These are phyloP conservation scores for Syngnathus scovelli DNA, from an alignment of 2,113 vertebrate genomes.

Conservation along the genomic window DNA sequence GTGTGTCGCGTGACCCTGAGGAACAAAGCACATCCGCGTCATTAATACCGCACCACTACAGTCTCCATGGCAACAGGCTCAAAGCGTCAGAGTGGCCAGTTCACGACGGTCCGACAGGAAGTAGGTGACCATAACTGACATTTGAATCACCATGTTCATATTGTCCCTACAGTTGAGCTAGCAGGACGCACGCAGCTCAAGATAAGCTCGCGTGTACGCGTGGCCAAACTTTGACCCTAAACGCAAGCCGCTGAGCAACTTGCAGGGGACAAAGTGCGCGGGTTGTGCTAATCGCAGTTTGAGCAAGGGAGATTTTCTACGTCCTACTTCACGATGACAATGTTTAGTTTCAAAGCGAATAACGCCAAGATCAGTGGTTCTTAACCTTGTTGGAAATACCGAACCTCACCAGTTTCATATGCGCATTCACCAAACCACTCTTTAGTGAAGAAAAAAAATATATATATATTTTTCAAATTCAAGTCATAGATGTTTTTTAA, in stretches of 20 bases:
- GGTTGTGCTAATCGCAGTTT: not conserved
- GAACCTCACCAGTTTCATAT: no score
- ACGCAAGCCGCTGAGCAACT: not conserved
- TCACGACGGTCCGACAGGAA: no score
- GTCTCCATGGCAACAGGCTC: no score
- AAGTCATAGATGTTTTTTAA: no score
- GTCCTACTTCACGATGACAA: not conserved
- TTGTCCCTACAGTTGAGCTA: not conserved
- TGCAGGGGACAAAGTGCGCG: not conserved
- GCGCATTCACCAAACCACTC: no score
- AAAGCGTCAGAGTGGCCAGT: no score
- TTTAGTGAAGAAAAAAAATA: no score
- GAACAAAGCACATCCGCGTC: not conserved
- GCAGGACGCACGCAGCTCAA: not conserved
- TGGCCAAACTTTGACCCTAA: not conserved
- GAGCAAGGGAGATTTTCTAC: not conserved
- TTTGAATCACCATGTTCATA: not conserved
- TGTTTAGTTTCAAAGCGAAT: not conserved
- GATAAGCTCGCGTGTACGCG: not conserved
- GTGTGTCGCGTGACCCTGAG: slow-evolving; percentile 77
- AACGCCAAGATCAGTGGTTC: no score
- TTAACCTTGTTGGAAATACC: no score
- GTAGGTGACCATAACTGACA: no score
- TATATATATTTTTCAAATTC: no score
- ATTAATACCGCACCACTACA: no score